A percentile compares a stretch with the other conserved stretches of the same genome.
Evolutionary conservation across 2,888 invertebrate species (phyloP).

Genomic region (Diaperis boleti): DNA sequence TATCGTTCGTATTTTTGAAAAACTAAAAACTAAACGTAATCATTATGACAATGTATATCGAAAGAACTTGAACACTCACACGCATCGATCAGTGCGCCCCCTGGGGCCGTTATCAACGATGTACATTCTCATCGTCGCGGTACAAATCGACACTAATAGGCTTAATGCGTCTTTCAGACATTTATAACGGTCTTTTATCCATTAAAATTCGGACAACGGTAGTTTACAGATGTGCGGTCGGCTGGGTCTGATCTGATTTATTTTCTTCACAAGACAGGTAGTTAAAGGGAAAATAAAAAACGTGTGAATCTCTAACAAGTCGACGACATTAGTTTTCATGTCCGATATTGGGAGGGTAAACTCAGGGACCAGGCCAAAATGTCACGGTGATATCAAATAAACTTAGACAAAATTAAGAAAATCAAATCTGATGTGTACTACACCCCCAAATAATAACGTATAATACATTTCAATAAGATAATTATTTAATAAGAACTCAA

Average conservation of each 20-base stretch:
- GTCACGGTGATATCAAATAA: constrained; percentile 68
- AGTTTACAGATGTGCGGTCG: constrained; percentile 42
- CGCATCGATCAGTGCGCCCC: constrained; percentile 35
- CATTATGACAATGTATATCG: constrained; percentile 42
- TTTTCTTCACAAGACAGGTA: constrained; percentile 19
- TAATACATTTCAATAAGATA: constrained; percentile 65
- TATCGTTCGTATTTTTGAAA: constrained; percentile 46
- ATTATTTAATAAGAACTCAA: constrained; percentile 62
- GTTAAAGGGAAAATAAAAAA: constrained; percentile 32
- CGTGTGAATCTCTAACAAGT: constrained; percentile 56
- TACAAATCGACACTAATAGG: constrained; percentile 40
- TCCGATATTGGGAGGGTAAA: constrained; percentile 64
- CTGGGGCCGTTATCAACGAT: constrained; percentile 26
- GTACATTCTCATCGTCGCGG: constrained; percentile 38
- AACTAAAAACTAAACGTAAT: constrained; percentile 31
- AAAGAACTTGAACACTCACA: constrained; percentile 32
- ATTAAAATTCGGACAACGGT: constrained; percentile 43
- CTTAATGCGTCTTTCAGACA: constrained; percentile 52
- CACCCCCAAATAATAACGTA: constrained; percentile 61
- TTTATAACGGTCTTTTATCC: constrained; percentile 53
- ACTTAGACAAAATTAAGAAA: constrained; percentile 64
- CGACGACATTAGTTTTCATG: constrained; percentile 45
- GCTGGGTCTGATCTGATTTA: constrained; percentile 48
- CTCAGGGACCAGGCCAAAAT: constrained; percentile 70
- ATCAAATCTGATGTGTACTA: constrained; percentile 64